Evolutionary conservation across 2,113 vertebrate species (phyloP), one percentile per base, ranked within the genome.

Genomic region (Odocoileus hemionus): DNA sequence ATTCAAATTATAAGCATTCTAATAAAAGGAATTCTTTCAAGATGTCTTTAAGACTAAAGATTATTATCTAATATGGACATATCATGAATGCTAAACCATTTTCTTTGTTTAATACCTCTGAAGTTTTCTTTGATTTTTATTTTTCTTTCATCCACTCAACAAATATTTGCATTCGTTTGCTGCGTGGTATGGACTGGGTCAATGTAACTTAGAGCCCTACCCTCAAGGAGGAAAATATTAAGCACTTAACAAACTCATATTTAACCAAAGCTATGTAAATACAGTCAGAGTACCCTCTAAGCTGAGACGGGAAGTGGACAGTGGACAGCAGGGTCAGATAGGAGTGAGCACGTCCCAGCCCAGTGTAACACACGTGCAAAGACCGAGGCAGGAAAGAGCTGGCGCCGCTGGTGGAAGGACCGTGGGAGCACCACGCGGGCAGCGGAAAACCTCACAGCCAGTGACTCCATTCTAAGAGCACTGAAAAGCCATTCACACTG

Each of bases 371-470:
- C 0, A 0, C 5, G 1, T 33, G 52, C 60, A 57, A 36, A 89
- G 61, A 52, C 14, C 0, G 13, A 43, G 45, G 91, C 43, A 28
- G 23, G 55, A 21, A 11, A 3, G 36, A 58, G 7, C 8, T 12
- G 2, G 6, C 26, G 25, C 1, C 2, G 1, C 15, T 6, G 57
- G 26, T 5, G 7, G 39, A 9, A 47, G 43, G 25, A 5, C 5
- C 2, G 23, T n/a, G 64, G n/a, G n/a, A 39, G 45, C 1, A 0
- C 0, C 1, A 55, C 0, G 15, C 17, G 10, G 11, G 19, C 43
- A 30, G 28, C 12, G 5, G 17, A 17, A 16, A 36, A 50, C 14
- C 0, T 5, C 25, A 1, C 25, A 7, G 21, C 15, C 12, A 64
- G 61, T 1, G 39, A 52, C 55, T 57, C 80, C 17, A 21, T 13